A percentile compares a stretch with the other conserved stretches of the same genome.
These are phyloP conservation scores for Mesochorus sp. DNA, from an alignment of 2,888 invertebrate genomes.

Conservation along the genomic window DNA sequence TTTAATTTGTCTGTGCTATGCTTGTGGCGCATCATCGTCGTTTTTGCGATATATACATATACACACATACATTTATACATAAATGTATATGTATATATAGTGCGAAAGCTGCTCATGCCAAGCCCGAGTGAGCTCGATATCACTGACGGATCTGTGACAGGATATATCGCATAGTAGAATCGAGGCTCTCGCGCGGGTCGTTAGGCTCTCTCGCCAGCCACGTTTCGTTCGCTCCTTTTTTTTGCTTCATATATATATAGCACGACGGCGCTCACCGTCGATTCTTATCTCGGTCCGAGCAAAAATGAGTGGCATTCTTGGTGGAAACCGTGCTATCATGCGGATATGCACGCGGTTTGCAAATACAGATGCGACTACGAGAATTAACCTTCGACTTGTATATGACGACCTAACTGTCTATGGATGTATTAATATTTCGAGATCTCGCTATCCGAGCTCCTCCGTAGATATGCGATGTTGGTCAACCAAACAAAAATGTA, in stretches of 20 bases:
- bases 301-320: conserved; percentile 78
- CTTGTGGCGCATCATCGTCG: conserved; percentile 51
- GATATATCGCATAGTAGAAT: conserved; percentile 78
- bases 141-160: conserved; percentile 78
- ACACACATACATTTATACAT: conserved; percentile 9
- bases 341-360: conserved; percentile 20
- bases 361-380: neutral
- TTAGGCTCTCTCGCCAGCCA: conserved; percentile 72
- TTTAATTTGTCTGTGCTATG: conserved; percentile 74
- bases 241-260: conserved; percentile 58
- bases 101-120: conserved; percentile 55
- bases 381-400: neutral
- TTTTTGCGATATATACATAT: conserved; percentile 39
- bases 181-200: conserved; percentile 75
- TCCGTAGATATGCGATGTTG: too few species aligned
- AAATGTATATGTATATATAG: conserved; percentile 31
- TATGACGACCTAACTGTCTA: neutral
- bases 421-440: neutral
- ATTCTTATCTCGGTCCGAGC: conserved; percentile 73
- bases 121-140: conserved; percentile 71
- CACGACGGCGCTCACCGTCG: conserved; percentile 73
- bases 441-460: neutral
- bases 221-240: conserved; percentile 39
- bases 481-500: too few species aligned
- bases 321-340: conserved; percentile 54